Conservation (phyloP, 2,797 vertebrate species). For the Crotalus adamanteus region DNA sequence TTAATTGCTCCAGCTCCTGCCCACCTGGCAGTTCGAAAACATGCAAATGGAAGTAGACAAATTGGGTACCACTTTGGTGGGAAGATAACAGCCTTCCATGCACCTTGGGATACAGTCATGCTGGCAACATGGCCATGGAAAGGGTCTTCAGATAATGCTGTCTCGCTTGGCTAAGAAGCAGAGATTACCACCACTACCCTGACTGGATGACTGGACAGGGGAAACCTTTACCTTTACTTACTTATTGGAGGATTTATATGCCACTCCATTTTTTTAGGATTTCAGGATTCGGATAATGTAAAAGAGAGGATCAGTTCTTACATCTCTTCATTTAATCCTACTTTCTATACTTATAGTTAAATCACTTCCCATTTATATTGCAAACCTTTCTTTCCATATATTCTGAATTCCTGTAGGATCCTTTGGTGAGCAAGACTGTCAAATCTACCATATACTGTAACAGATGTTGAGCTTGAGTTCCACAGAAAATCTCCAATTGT, state of each 20-base stretch:
- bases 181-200: background rate
- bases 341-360: background rate
- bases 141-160: background rate
- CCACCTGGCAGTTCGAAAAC: background rate
- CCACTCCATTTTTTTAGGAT: background rate
- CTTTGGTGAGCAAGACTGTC: background rate
- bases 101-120: background rate
- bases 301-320: background rate
- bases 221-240: background rate
- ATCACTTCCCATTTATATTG: background rate
- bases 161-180: background rate
- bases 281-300: background rate
- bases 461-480: background rate
- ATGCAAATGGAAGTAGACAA: background rate
- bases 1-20: background rate
- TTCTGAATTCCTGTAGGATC: background rate
- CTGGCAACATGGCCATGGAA: background rate
- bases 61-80: background rate
- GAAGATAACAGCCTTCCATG: background rate
- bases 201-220: background rate
- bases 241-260: background rate
- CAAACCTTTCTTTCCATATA: background rate
- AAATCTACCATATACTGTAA: background rate
- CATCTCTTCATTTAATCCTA: background rate
- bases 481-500: background rate